Evolutionary conservation across 2,888 invertebrate genomes (phyloP), one percentile per base, ranked within the genome.

Genomic region (Helobdella robusta): DNA sequence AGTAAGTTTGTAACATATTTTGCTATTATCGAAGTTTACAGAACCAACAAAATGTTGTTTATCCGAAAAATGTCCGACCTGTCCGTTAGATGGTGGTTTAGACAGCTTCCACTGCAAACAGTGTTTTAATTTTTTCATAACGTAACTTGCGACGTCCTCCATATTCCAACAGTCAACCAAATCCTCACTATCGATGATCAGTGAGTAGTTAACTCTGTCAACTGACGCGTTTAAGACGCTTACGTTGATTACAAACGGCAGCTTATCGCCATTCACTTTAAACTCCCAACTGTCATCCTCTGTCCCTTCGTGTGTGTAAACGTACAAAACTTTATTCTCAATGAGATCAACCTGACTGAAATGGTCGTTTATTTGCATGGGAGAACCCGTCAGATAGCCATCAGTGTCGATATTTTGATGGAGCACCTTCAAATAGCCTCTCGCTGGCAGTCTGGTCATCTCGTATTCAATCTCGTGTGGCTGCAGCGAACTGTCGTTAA

Each of bases 401-500:
- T 40, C 44, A 11, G 20, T 20, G 18, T 46, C 30, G 44, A 62
- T 36, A 30, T 62, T n/a, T n/a, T 62, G 62, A 46, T 50, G 23
- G n/a, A 62, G 32, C 8, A 62, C 46, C 32, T 62, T 62, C 32
- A 62, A 32, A 32, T 50, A 62, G 6, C 62, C 62, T 2, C 46
- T 30, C 32, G 6, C 18, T 4, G 62, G 62, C 32, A 46, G 32
- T 25, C 50, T 50, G 1, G 35, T 35, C 20, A 62, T 34, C 35
- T 62, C 62, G 34, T 32, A 62, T 28, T 62, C 62, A 44, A 62
- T 50, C 18, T 62, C 50, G 11, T 32, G 34, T 11, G 62, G 50
- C n/a, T 20, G n/a, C 28, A 50, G n/a, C n/a, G 20, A 28, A 4
- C n/a, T 25, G 23, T 62, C 62, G 6, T 23, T 48, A 11, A 62